A percentile compares a stretch with the other conserved stretches of the same genome.
phyloP scores from a whole-genome alignment of 1,140 invertebrate species.

The Zaprionus gabonicus region DNA sequence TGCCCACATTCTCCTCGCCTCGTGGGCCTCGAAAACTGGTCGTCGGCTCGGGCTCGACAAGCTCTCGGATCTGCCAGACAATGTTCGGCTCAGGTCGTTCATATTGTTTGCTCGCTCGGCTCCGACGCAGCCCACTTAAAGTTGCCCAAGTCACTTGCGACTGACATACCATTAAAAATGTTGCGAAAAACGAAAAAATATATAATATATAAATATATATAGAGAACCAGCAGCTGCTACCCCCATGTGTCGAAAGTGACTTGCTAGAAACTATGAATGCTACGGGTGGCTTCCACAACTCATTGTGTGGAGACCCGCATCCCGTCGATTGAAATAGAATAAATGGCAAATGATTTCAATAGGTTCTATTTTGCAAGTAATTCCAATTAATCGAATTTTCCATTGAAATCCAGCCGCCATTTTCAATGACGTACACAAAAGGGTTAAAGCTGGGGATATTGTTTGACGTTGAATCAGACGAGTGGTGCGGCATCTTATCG shows the following conservation, averaged over 20 bases:
- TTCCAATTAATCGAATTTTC: slow-evolving; percentile 72
- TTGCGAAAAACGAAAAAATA: slow-evolving; percentile 57
- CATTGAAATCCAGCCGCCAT: slow-evolving; percentile 35
- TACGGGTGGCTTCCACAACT: slow-evolving; percentile 70
- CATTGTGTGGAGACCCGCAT: slow-evolving; percentile 42
- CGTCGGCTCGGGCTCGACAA: slow-evolving; percentile 12
- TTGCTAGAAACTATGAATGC: slow-evolving; percentile 60
- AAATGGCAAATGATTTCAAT: slow-evolving; percentile 52
- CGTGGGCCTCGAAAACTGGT: slow-evolving; percentile 38
- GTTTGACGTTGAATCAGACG: not conserved
- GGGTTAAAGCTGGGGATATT: not conserved
- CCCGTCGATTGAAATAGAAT: slow-evolving; percentile 30
- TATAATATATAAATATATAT: not conserved
- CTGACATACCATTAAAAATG: slow-evolving; percentile 64
- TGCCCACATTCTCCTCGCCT: slow-evolving; percentile 41
- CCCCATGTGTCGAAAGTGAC: slow-evolving; percentile 71
- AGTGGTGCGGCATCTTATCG: not conserved
- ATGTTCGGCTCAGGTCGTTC: slow-evolving; percentile 42
- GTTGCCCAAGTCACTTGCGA: slow-evolving; percentile 65
- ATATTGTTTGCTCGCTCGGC: slow-evolving; percentile 15
- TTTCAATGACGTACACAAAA: slow-evolving; percentile 3
- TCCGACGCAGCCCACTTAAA: slow-evolving; percentile 72
- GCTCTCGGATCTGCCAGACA: slow-evolving; percentile 13
- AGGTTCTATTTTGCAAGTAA: slow-evolving; percentile 69
- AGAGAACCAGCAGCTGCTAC: slow-evolving; percentile 62